These are phyloP conservation scores for Coturnix japonica DNA, from an alignment of 2,113 vertebrate genomes.

Conservation along the genomic window DNA sequence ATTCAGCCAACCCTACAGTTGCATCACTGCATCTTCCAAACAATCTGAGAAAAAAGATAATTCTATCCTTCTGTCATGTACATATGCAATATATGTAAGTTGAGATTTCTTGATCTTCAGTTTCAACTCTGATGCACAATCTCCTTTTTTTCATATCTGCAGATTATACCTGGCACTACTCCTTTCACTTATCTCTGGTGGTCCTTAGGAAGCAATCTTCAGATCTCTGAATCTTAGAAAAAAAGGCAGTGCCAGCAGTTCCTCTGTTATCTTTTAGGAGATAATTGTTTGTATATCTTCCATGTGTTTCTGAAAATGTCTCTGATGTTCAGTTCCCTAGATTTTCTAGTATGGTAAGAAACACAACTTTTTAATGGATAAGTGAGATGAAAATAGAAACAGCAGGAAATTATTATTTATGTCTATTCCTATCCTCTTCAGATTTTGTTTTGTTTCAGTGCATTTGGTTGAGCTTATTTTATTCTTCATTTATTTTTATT, in stretches of 20 bases:
- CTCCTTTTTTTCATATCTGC: not conserved
- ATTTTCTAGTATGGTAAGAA: not conserved
- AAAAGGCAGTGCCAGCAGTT: not conserved
- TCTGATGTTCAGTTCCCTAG: not conserved
- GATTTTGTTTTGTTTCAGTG: not conserved
- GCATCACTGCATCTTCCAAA: not conserved
- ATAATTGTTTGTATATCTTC: not conserved
- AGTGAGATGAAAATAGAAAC: not conserved
- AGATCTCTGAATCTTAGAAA: not conserved
- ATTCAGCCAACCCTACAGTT: not conserved
- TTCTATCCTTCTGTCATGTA: not conserved
- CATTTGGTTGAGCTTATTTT: not conserved
- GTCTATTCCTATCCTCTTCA: not conserved
- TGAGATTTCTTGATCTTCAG: not conserved
- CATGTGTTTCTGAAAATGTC: not conserved
- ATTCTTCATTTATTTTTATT: not conserved
- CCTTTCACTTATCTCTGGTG: not conserved
- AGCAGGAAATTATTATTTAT: not conserved
- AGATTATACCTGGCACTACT: not conserved
- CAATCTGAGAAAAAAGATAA: not conserved
- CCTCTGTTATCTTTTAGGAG: not conserved
- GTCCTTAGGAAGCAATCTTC: not conserved
- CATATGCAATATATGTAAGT: not conserved
- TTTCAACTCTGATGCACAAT: not conserved
- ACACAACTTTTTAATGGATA: not conserved